phyloP scores from a whole-genome alignment of 2,888 invertebrate species.

The Tethea ocularis region DNA sequence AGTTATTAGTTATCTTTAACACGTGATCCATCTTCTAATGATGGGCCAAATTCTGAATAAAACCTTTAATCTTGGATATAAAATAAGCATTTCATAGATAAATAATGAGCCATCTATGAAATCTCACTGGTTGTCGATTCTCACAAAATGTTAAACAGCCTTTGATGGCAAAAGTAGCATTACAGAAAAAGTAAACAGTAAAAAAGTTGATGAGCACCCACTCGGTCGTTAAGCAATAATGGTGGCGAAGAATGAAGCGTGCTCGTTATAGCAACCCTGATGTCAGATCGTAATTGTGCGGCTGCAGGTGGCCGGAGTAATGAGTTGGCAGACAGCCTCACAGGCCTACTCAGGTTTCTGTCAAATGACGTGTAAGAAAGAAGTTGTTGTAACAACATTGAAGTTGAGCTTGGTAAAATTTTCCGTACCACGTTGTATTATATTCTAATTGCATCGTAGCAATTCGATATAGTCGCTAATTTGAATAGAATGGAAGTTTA shows the following conservation, averaged over 20 bases:
- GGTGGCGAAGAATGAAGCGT: slow-evolving; percentile 7
- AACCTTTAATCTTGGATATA: too few relatives aligned
- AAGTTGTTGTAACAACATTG: neutral
- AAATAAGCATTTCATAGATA: too few relatives aligned
- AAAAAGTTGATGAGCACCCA: slow-evolving; percentile 6
- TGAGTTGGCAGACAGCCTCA: slow-evolving; percentile 13
- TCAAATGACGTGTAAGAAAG: neutral
- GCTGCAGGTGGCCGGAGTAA: slow-evolving; percentile 24
- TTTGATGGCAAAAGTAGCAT: neutral
- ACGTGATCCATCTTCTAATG: too few relatives aligned
- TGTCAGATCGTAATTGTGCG: slow-evolving; percentile 18
- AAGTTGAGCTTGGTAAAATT: neutral
- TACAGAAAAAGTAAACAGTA: neutral
- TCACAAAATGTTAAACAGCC: neutral
- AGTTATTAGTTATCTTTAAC: too few relatives aligned
- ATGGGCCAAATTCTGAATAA: too few relatives aligned
- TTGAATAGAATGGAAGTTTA: neutral
- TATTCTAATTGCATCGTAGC: neutral
- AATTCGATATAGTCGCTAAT: neutral
- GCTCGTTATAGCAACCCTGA: slow-evolving; percentile 7
- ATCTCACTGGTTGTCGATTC: neutral
- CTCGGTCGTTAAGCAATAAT: slow-evolving; percentile 3
- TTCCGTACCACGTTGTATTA: neutral
- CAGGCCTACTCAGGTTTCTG: slow-evolving; percentile 6
- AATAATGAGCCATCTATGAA: neutral